Evolutionary conservation across 2,888 invertebrate species (phyloP).

Genomic region (Tipula vernalis): DNA sequence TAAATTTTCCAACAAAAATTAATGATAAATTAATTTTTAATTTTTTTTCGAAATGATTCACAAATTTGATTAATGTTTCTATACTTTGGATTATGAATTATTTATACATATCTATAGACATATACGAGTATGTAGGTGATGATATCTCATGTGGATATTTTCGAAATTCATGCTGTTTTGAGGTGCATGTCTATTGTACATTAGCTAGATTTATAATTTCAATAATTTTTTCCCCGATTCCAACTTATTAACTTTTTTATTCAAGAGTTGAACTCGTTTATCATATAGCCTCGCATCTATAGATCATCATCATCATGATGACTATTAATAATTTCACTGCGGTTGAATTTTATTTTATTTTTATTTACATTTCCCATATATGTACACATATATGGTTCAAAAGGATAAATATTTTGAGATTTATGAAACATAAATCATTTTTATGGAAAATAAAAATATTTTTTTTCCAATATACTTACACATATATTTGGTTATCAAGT

Average conservation of each 20-base stretch:
- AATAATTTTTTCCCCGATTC: neutral
- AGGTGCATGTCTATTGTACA: neutral
- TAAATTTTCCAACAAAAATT: neutral
- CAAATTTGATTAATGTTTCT: neutral
- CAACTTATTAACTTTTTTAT: neutral
- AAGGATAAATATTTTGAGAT: neutral
- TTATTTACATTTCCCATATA: neutral
- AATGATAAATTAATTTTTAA: neutral
- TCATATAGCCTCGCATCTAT: neutral
- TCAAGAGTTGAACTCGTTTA: neutral
- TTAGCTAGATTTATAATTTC: neutral
- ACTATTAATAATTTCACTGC: neutral
- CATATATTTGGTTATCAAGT: neutral
- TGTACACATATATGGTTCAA: neutral
- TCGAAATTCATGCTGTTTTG: neutral
- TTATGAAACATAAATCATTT: neutral
- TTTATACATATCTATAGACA: neutral
- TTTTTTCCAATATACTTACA: neutral
- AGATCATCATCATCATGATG: neutral
- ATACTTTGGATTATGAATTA: neutral
- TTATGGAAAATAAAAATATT: neutral
- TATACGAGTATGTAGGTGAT: neutral
- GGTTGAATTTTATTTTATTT: neutral
- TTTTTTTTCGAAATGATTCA: neutral
- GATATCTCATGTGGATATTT: neutral